Conservation (phyloP, 2,888 invertebrate genomes). For the Ectemnius continuus region DNA sequence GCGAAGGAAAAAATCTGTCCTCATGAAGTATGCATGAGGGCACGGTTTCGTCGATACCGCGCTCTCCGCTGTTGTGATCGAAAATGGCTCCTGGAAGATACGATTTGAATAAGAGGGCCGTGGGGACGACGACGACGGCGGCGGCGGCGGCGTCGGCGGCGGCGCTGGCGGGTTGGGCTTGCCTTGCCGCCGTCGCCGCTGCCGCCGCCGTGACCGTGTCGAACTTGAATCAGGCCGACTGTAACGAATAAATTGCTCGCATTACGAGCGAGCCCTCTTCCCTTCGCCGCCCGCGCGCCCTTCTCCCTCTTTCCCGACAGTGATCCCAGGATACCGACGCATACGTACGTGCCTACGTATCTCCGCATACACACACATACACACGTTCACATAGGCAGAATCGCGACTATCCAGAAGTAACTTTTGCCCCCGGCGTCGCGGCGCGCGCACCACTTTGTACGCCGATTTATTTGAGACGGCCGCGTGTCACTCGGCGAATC, state of each 20-base stretch:
- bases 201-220: constrained; percentile 39
- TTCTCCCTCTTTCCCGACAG: constrained; percentile 25
- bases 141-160: constrained; percentile 15
- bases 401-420: constrained; percentile 22
- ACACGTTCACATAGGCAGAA: no score
- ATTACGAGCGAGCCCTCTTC: constrained; percentile 48
- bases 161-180: no score
- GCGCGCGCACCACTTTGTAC: constrained; percentile 45
- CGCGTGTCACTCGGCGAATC: constrained; percentile 53
- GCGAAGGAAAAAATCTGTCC: constrained; percentile 49
- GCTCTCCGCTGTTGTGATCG: constrained; percentile 66
- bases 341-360: no score
- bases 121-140: no score
- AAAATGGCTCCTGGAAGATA: constrained; percentile 72
- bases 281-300: no score
- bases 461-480: constrained; percentile 58
- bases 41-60: constrained; percentile 71
- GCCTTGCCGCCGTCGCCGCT: no score
- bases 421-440: constrained; percentile 23
- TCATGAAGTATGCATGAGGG: constrained; percentile 70
- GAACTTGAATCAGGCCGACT: constrained; percentile 63
- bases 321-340: constrained; percentile 23
- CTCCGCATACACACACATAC: no score
- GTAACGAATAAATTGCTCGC: constrained; percentile 70
- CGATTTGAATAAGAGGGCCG: constrained; percentile 70